A percentile compares a stretch with the other conserved stretches of the same genome.
Evolutionary conservation across 2,113 vertebrate genomes (phyloP).

Genomic region (Syrmaticus mikado): DNA sequence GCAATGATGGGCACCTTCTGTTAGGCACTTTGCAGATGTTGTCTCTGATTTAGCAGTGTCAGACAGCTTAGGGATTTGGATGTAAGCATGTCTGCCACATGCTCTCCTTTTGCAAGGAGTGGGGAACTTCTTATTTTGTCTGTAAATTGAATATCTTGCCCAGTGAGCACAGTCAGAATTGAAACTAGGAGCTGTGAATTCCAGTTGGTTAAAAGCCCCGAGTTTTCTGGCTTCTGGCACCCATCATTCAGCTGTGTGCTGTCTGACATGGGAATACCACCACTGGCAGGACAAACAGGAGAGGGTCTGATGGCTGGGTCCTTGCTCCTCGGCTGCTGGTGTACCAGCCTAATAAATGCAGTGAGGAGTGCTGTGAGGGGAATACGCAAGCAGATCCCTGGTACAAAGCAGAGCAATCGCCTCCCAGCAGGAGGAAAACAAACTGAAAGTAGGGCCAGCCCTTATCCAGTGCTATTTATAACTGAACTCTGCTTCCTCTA

Average conservation of each 20-base stretch:
- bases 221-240: background rate
- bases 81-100: background rate
- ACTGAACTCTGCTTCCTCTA: constrained; percentile 2
- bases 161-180: background rate
- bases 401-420: background rate
- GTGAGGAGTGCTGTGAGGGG: background rate
- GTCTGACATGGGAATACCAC: background rate
- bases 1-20: background rate
- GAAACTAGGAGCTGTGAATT: constrained; percentile 17
- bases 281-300: background rate
- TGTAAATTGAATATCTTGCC: background rate
- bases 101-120: background rate
- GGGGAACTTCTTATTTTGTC: background rate
- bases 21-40: background rate
- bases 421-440: constrained; percentile 24
- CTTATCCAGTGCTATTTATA: constrained; percentile 50
- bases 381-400: background rate
- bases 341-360: background rate
- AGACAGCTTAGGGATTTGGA: background rate
- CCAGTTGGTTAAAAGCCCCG: background rate
- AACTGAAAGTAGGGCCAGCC: background rate
- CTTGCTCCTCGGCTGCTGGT: background rate
- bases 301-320: background rate
- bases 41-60: background rate
- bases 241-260: background rate